Conservation (phyloP, 2,113 vertebrate genomes). For the Esox niger region DNA sequence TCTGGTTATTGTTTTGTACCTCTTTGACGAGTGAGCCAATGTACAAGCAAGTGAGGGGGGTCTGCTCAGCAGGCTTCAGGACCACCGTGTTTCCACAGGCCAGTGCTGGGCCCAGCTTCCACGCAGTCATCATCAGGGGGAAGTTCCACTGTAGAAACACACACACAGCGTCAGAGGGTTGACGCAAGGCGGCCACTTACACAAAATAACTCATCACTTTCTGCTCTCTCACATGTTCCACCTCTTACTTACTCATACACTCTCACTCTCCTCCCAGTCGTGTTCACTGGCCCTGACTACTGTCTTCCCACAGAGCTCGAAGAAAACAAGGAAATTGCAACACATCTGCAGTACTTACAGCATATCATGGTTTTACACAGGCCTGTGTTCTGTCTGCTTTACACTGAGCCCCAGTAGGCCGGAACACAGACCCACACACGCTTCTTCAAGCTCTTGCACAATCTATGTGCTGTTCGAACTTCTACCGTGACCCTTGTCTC, state of each 20-base stretch:
- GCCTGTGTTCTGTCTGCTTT: conserved; percentile 69
- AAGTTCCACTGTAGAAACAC: conserved; percentile 93
- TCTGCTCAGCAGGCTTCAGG: conserved; percentile 96
- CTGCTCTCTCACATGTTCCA: conserved; percentile 9
- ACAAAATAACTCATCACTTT: conserved; percentile 61
- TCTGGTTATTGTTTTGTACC: conserved; percentile 69
- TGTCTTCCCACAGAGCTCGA: conserved; percentile 65
- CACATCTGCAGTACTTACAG: conserved; percentile 61
- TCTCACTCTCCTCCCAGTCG: conserved; percentile 56
- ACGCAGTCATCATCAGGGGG: conserved; percentile 97
- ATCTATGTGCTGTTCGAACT: conserved; percentile 33
- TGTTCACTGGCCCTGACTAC: conserved; percentile 54
- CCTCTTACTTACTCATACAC: conserved; percentile 46
- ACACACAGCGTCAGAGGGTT: conserved; percentile 40
- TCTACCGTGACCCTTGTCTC: conserved; percentile 46
- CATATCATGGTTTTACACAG: conserved; percentile 61
- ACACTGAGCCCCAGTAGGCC: conserved; percentile 61
- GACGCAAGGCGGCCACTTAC: conserved; percentile 65
- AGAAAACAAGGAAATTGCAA: conserved; percentile 66
- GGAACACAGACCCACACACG: conserved; percentile 57
- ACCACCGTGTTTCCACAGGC: conserved; percentile 96
- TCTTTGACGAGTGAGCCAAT: conserved; percentile 94
- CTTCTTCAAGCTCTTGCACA: conserved; percentile 62
- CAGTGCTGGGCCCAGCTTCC: conserved; percentile 95
- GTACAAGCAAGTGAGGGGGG: conserved; percentile 93